phyloP scores from a whole-genome alignment of 2,797 vertebrate genomes.

The Rhincodon typus region DNA sequence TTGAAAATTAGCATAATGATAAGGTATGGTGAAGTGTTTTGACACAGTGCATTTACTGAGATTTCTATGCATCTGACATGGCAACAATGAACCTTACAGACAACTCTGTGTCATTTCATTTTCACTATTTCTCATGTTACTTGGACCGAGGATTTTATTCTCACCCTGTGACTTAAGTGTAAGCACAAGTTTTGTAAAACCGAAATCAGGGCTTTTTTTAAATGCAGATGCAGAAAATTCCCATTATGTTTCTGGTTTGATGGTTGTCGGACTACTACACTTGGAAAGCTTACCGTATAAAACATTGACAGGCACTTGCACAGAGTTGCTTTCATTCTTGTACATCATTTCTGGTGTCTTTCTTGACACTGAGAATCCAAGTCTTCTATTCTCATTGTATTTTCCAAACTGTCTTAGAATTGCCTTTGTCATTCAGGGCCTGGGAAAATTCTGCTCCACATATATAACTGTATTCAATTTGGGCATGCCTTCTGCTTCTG shows the following conservation, averaged over 20 bases:
- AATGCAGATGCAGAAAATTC: not conserved
- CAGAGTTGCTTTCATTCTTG: not conserved
- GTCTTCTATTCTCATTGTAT: too few species aligned
- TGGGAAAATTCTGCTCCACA: too few species aligned
- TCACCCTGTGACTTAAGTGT: not conserved
- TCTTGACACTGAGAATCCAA: too few species aligned
- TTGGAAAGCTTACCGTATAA: not conserved
- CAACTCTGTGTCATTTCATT: not conserved
- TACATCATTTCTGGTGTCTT: too few species aligned
- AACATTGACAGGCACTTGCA: not conserved
- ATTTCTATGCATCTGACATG: not conserved
- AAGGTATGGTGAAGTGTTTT: not conserved
- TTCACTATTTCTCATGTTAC: not conserved
- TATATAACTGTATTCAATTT: too few species aligned
- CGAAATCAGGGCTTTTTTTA: not conserved
- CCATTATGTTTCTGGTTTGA: not conserved
- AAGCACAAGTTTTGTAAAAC: not conserved
- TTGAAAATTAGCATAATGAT: constrained; percentile 23
- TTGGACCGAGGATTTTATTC: not conserved
- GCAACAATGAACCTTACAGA: not conserved
- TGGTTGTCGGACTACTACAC: not conserved
- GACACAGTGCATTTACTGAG: not conserved
- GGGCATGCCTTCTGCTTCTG: too few species aligned
- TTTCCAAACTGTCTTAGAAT: too few species aligned
- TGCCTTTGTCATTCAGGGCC: too few species aligned